These are phyloP conservation scores for Procambarus clarkii DNA, from an alignment of 1,140 invertebrate genomes.

Conservation along the genomic window DNA sequence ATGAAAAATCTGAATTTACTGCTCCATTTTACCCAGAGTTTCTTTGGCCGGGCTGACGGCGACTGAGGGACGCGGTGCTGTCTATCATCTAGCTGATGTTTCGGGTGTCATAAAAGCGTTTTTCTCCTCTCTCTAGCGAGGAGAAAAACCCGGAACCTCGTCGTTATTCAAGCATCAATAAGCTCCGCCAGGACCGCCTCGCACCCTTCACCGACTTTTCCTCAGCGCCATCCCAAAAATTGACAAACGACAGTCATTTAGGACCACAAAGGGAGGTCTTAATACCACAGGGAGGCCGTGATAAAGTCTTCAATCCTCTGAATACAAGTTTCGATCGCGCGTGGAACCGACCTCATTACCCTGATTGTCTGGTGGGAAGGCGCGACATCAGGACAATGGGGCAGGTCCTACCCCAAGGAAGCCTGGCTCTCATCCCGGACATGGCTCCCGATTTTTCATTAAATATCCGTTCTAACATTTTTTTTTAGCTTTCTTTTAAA, in stretches of 20 bases:
- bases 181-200: neutral
- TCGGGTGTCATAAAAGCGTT: neutral
- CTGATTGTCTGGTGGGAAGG: constrained; percentile 61
- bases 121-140: neutral
- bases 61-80: neutral
- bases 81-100: neutral
- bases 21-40: neutral
- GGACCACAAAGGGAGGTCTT: constrained; percentile 54
- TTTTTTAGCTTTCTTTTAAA: neutral
- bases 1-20: neutral
- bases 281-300: constrained; percentile 52
- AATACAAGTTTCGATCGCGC: constrained; percentile 55
- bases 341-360: constrained; percentile 66
- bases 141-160: neutral
- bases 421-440: neutral
- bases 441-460: neutral
- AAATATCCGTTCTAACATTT: neutral
- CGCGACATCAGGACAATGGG: constrained; percentile 51
- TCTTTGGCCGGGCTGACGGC: neutral
- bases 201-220: constrained; percentile 11
- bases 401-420: neutral
- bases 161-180: neutral
- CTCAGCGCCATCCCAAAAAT: constrained; percentile 35
- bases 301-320: constrained; percentile 51
- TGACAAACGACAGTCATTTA: constrained; percentile 68